Conservation (phyloP, 2,797 vertebrate species). For the Xiphophorus birchmanni region DNA sequence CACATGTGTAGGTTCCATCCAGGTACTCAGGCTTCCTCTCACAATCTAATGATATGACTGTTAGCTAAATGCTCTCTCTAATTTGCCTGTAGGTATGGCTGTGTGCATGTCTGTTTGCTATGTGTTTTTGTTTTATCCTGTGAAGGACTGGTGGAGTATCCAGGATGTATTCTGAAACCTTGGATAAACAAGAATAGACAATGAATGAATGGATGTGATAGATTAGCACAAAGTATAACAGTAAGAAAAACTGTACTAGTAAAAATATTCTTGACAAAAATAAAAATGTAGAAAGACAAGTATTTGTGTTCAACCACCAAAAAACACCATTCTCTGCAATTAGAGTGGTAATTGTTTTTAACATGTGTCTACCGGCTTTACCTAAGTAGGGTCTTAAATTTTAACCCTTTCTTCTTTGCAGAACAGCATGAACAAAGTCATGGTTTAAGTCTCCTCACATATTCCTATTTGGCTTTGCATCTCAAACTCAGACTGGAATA, state of each 20-base stretch:
- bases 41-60: neutral
- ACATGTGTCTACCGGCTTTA: no score
- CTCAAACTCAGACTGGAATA: no score
- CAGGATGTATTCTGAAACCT: neutral
- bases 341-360: no score
- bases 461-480: neutral
- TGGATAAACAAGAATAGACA: neutral
- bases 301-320: no score
- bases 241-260: neutral
- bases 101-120: neutral
- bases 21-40: neutral
- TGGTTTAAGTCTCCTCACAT: neutral
- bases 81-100: neutral
- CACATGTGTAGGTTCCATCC: neutral
- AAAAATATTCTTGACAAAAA: neutral
- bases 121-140: neutral
- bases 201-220: neutral
- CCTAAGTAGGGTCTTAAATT: no score
- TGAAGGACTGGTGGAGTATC: neutral
- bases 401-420: no score
- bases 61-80: neutral
- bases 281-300: neutral
- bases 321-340: no score
- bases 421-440: no score
- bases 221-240: neutral